phyloP scores from a whole-genome alignment of 2,113 vertebrate species.

The Tinamus guttatus region DNA sequence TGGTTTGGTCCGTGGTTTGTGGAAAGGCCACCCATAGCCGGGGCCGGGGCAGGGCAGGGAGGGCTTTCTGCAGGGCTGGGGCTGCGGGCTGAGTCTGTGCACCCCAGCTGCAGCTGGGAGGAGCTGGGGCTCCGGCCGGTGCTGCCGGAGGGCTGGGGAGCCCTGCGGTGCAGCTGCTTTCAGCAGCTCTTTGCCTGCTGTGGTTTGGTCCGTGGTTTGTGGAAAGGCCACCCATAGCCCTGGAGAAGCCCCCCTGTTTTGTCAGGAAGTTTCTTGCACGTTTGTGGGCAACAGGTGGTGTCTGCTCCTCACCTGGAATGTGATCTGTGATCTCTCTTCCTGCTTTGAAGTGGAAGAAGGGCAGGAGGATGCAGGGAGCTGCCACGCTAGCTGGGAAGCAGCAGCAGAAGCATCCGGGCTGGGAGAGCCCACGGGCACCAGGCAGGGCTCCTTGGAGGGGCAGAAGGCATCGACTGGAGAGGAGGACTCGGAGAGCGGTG shows the following conservation, averaged over 20 bases:
- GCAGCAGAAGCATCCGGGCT: neutral
- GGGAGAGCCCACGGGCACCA: neutral
- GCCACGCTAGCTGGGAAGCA: conserved; percentile 22
- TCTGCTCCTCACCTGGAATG: neutral
- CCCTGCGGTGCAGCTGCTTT: fast-evolving
- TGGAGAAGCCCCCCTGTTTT: neutral
- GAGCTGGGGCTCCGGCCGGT: fast-evolving
- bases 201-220: fast-evolving
- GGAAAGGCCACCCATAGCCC: neutral
- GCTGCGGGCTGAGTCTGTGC: neutral
- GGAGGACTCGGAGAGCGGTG: neutral
- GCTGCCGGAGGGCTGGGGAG: neutral
- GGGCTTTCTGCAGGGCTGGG: fast-evolving
- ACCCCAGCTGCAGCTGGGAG: neutral
- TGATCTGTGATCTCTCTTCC: neutral
- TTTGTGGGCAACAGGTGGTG: neutral
- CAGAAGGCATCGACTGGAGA: neutral
- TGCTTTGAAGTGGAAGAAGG: neutral
- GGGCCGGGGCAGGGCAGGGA: no score
- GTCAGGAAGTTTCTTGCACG: neutral
- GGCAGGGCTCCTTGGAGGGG: neutral
- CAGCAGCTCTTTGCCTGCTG: neutral
- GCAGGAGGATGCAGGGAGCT: conserved; percentile 16
- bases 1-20: no score
- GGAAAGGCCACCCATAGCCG: no score